phyloP scores from a whole-genome alignment of 2,888 invertebrate species.

The Chelonus formosanus region DNA sequence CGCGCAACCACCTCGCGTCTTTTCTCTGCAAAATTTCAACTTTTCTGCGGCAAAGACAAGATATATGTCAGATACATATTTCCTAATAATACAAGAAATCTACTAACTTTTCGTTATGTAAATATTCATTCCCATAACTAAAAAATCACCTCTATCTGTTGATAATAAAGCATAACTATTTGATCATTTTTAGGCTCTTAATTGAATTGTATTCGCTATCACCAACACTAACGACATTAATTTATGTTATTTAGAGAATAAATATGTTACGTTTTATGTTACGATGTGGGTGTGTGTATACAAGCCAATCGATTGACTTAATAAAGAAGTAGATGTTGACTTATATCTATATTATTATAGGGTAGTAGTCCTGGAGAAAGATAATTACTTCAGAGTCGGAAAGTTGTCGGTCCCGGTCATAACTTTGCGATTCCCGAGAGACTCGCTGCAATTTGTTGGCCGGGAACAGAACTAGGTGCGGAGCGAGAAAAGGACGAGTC shows the following conservation, averaged over 20 bases:
- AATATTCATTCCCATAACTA: too few species aligned
- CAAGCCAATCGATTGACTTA: conserved; percentile 21
- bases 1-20: conserved; percentile 60
- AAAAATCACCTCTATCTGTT: too few species aligned
- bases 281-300: neutral
- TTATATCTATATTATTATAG: conserved; percentile 22
- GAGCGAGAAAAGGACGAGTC: conserved; percentile 22
- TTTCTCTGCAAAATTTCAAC: conserved; percentile 17
- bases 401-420: conserved; percentile 59
- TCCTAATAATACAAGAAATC: neutral
- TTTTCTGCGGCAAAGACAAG: neutral
- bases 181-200: too few species aligned
- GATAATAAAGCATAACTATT: too few species aligned
- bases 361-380: conserved; percentile 47
- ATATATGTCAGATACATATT: neutral
- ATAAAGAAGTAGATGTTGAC: conserved; percentile 14
- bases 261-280: too few species aligned
- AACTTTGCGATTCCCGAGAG: conserved; percentile 58
- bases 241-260: too few species aligned
- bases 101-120: too few species aligned
- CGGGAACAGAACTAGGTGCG: conserved; percentile 32
- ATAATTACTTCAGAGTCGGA: conserved; percentile 59
- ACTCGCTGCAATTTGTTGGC: conserved; percentile 57
- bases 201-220: too few species aligned
- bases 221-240: too few species aligned